Evolutionary conservation across 2,797 vertebrate genomes (phyloP), one percentile per base, ranked within the genome.

Genomic region (Echeneis naucrates): DNA sequence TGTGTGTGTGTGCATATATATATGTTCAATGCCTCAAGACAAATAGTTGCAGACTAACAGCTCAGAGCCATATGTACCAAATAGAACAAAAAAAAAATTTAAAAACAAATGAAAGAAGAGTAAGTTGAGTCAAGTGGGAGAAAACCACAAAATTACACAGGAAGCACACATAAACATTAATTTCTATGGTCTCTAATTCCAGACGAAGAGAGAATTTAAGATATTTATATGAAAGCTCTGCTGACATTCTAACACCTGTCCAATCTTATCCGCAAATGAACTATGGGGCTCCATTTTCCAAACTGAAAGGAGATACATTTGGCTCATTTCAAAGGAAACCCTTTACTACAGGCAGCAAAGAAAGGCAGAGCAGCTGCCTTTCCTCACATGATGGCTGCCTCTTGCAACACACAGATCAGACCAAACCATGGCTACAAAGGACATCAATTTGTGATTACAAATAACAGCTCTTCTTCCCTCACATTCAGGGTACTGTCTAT

Each of bases 391-490:
- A 85, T 37, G 64, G 81, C 76, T 26, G 80, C 80, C 73, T 85
- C 80, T 75, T 71, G 76, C 70, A 75, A 45, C 77, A 72, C 82
- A 68, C 82, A 72, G 74, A 84, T 80, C 80, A 81, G 84, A 84
- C 82, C 75, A 50, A 84, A 75, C 78, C 65, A 72, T 56, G 67
- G 73, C 81, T 83, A 85, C 77, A 89, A 90, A 91, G 61, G 27
- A 84, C 71, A 75, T 74, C 77, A 80, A 87, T 92, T 92, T 87
- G 80, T 80, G 76, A 88, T 88, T 83, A 82, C 78, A 88, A 86
- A 87, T 80, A 81, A 77, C 72, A 54, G 68, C 71, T 75, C 56
- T 19, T 68, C 73, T 58, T 68, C 80, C 70, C 52, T 68, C 13
- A 55, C 68, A 68, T 76, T 86, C 68, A 85, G 61, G 83, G 23